Conservation (phyloP, 2,797 vertebrate genomes). For the Thunnus albacares region DNA sequence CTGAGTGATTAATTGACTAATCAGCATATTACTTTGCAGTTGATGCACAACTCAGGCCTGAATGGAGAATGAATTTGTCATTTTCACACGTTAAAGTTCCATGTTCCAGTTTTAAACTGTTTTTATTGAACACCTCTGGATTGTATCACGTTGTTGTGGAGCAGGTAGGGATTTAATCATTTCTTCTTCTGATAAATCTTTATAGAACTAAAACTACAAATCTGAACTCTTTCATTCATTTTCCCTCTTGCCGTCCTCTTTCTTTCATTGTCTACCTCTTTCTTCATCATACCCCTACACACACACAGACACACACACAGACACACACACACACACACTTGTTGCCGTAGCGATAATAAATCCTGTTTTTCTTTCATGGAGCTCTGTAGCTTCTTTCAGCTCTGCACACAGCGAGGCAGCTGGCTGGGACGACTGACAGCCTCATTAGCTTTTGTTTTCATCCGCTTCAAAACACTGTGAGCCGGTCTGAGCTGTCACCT, state of each 20-base stretch:
- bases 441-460: conserved; percentile 83
- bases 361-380: conserved; percentile 45
- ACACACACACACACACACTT: conserved; percentile 40
- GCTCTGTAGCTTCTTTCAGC: conserved; percentile 50
- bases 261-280: conserved; percentile 3
- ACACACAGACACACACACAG: background rate
- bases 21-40: background rate
- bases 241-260: background rate
- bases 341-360: conserved; percentile 56
- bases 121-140: too few species aligned
- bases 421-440: conserved; percentile 62
- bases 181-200: background rate
- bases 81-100: too few species aligned
- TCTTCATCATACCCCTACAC: background rate
- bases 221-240: background rate
- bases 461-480: conserved; percentile 74
- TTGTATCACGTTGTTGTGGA: background rate
- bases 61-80: too few species aligned
- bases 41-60: background rate
- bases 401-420: conserved; percentile 57
- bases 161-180: too few species aligned
- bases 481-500: conserved; percentile 71
- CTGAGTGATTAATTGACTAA: background rate
- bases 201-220: background rate
- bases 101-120: too few species aligned